Percentiles rank a stretch among this genome's conserved stretches.
Evolutionary conservation across 2,888 invertebrate genomes (phyloP).

Genomic region (Callinectes sapidus): DNA sequence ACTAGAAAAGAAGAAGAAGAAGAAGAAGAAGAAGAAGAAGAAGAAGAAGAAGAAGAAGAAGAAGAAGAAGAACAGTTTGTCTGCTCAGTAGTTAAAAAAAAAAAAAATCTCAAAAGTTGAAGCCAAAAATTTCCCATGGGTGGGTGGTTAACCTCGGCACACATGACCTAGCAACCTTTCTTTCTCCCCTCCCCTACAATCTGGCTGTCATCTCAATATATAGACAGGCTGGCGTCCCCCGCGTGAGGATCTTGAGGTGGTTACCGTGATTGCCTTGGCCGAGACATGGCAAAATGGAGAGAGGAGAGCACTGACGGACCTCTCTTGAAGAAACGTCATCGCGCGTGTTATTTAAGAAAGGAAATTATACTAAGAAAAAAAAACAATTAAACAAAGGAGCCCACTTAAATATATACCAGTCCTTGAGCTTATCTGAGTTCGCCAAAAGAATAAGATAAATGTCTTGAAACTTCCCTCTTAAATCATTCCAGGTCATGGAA

Average conservation of each 20-base stretch:
- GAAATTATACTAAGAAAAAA: no score
- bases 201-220: conserved; percentile 16
- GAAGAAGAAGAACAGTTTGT: neutral
- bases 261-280: neutral
- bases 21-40: no score
- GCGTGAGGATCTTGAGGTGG: neutral
- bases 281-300: neutral
- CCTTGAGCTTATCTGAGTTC: no score
- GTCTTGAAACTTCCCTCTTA: no score
- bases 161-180: neutral
- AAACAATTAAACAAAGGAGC: no score
- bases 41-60: no score
- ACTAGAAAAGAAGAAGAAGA: no score
- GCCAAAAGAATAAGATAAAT: no score
- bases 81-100: neutral
- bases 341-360: neutral
- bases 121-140: neutral
- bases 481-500: no score
- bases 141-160: neutral
- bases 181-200: neutral
- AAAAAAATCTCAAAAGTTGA: neutral
- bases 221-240: neutral
- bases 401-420: no score
- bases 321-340: neutral
- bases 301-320: neutral